Evolutionary conservation across 2,113 vertebrate species (phyloP), one percentile per base, ranked within the genome.

Genomic region (Takifugu flavidus): DNA sequence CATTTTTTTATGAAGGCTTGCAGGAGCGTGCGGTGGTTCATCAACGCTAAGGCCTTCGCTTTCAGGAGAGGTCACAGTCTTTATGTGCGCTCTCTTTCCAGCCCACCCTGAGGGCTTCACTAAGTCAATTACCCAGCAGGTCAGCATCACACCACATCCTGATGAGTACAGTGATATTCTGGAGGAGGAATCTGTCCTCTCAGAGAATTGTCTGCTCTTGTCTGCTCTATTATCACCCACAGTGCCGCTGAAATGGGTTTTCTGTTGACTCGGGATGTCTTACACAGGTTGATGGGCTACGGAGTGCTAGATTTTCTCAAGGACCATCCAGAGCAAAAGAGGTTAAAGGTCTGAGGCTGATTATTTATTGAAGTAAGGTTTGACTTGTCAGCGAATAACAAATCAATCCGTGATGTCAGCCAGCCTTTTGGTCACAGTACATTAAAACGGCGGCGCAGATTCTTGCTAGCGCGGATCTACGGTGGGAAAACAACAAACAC

Each of bases 211-310:
- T 20, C 20, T 20, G 49, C 53, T 34, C 39, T 44, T 82, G 79
- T 83, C 63, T 73, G 62, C n/a, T 62, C 66, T 47, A 64, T 72
- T 75, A 82, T 84, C 77, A 34, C 26, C 27, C 50, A 56, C 43
- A 25, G 28, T 67, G 60, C 53, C 62, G 65, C 67, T 69, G 65
- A 85, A 87, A 87, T 83, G 64, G 75, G 55, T 53, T 82, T 85
- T 81, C 65, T 84, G 70, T 78, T 82, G 72, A 80, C 79, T 80
- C 75, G 75, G 70, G 56, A 61, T 77, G 72, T 82, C 76, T 63
- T 3, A 13, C 58, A 56, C 72, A 46, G 42, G 59, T 56, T 60
- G 72, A 84, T 71, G 57, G 69, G 65, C 66, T 75, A 80, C 82
- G 82, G 64, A 60, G 60, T 62, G 69, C 58, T 46, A 29, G 12